Evolutionary conservation across 1,140 invertebrate genomes (phyloP), one percentile per base, ranked within the genome.

Genomic region (Heterodera carotae): DNA sequence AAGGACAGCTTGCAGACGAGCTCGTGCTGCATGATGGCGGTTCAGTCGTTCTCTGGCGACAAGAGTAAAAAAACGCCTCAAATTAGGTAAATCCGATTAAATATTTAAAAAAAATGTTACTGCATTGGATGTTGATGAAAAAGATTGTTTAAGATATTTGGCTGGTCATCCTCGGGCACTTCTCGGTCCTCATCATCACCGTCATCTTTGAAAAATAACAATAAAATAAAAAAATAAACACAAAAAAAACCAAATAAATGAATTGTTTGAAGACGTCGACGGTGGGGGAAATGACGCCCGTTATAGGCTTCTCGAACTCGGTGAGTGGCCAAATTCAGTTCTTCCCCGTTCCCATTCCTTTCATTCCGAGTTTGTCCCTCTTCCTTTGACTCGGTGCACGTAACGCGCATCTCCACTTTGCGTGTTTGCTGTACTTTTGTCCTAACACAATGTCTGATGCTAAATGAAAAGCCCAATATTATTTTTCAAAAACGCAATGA

Each of bases 1-100:
- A 68, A 33, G 39, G 0, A 12, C 75, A 22, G 70, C 76, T 31
- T 48, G 53, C 25, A n/a, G 53, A 6, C 31, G 48, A 12, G 76
- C 76, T 12, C 15, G 0, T 33, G 69, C 76, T 39, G 25, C 69
- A 22, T 74, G 69, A 59, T 76, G 74, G 25, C 66, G 74, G 48
- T 39, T 53, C 31, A 76, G 29, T 10, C 74, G 60, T 31, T 76
- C 74, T 25, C 56, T 31, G 4, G 72, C 43, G 27, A 74, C 59
- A 39, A 74, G 33, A 64, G 72, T 56, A 74, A 64, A 64, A 29
- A 74, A 64, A 74, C 33, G 72, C 15, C 72, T 43, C 34, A 74
- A 66, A 10, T 64, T 48, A 5, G 4, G 25, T 73, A n/a, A 22
- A 68, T 43, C 0, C 33, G 64, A 71, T 25, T 25, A 4, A 27